Evolutionary conservation across 30 jellyfish, hydroid and myxozoan species (phyloP).

Genomic region (Turritopsis dohrnii): DNA sequence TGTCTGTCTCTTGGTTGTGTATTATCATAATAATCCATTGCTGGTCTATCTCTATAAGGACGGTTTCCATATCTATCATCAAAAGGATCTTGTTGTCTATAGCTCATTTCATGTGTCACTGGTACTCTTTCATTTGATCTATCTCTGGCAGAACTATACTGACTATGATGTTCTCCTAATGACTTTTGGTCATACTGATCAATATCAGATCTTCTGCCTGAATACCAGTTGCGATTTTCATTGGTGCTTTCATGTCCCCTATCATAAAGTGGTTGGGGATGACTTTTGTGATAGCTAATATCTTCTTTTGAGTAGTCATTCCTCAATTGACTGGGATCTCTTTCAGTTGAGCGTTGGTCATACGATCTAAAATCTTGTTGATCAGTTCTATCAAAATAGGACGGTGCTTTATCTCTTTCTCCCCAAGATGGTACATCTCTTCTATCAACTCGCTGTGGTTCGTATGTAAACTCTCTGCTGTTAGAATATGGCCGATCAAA

Average conservation of each 20-base stretch:
- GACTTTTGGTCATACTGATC: not conserved
- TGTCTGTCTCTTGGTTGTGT: not conserved
- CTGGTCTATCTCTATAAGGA: not conserved
- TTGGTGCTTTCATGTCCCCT: not conserved
- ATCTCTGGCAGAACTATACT: not conserved
- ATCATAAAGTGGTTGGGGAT: not conserved
- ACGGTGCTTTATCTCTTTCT: slow-evolving; percentile 4
- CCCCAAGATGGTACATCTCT: slow-evolving; percentile 1
- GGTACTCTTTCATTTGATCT: not conserved
- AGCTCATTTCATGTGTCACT: not conserved
- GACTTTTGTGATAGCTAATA: not conserved
- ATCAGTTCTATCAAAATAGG: slow-evolving; percentile 8
- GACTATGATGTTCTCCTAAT: not conserved
- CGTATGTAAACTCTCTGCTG: not conserved
- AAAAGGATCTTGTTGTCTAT: not conserved
- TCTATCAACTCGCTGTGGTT: not conserved
- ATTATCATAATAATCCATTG: not conserved
- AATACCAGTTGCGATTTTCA: not conserved
- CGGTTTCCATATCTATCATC: not conserved
- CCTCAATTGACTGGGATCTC: not conserved
- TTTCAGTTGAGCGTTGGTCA: not conserved
- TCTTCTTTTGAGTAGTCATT: not conserved
- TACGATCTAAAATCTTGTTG: not conserved
- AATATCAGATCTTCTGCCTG: not conserved
- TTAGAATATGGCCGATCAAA: not conserved